phyloP scores from a whole-genome alignment of 2,113 vertebrate genomes.

The Ibidorhyncha struthersii region DNA sequence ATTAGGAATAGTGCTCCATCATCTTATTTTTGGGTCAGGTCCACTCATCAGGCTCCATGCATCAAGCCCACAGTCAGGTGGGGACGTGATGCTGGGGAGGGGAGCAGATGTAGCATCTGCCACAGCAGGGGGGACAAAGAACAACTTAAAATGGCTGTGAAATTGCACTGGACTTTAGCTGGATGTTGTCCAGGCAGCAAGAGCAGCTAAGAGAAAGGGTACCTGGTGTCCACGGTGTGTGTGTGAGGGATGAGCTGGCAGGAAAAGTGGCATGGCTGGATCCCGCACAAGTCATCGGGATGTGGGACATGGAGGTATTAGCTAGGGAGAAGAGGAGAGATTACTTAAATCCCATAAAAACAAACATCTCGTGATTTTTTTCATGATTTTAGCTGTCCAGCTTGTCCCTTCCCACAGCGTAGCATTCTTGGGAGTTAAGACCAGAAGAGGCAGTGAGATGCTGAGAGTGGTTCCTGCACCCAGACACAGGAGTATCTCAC shows the following conservation, averaged over 20 bases:
- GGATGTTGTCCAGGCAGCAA: background rate
- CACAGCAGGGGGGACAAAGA: background rate
- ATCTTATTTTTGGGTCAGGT: background rate
- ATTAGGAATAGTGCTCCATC: background rate
- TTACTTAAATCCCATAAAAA: background rate
- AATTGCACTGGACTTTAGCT: background rate
- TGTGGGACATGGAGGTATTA: background rate
- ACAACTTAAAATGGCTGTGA: background rate
- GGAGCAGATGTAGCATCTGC: background rate
- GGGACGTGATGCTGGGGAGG: background rate
- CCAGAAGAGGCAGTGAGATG: background rate
- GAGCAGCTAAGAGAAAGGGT: background rate
- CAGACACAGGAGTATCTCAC: background rate
- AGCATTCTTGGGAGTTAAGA: background rate
- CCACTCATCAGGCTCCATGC: background rate
- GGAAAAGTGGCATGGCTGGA: background rate
- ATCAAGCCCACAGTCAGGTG: background rate
- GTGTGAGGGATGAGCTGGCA: background rate
- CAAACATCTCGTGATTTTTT: background rate
- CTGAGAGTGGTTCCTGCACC: background rate
- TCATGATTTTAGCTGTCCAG: background rate
- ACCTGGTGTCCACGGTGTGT: background rate
- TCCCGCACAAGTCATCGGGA: accelerated
- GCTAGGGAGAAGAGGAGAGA: background rate
- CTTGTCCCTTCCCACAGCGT: background rate